Evolutionary conservation across 2,113 vertebrate genomes (phyloP).

Genomic region (Cinclus cinclus): DNA sequence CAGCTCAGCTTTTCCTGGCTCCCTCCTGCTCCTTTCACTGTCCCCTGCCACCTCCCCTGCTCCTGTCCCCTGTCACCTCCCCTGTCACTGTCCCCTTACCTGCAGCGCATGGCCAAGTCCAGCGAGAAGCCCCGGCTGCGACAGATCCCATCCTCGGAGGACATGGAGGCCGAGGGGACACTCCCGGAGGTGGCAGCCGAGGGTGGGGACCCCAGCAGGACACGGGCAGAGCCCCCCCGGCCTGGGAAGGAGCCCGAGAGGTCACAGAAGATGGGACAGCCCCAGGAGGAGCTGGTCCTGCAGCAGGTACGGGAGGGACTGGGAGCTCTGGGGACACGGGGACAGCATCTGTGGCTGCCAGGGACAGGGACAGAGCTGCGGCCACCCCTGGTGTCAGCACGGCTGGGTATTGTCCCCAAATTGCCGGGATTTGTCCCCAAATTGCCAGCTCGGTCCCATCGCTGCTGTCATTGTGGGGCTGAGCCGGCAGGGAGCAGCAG

Average conservation of each 20-base stretch:
- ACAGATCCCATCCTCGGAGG: constrained; percentile 90
- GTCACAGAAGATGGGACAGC: constrained; percentile 77
- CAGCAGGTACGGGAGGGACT: constrained; percentile 70
- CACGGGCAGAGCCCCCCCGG: constrained; percentile 13
- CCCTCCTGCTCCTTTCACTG: neutral
- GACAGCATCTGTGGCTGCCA: too few relatives aligned
- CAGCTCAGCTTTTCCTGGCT: neutral
- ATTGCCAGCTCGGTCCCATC: neutral
- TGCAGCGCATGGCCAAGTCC: constrained; percentile 83
- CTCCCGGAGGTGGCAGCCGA: constrained; percentile 50
- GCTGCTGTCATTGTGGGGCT: neutral
- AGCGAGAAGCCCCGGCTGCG: constrained; percentile 89
- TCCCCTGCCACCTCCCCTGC: too few relatives aligned
- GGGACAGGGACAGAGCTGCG: neutral
- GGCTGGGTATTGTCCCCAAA: fast-evolving
- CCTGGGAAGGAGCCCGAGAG: constrained; percentile 58
- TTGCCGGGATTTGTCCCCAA: too few relatives aligned
- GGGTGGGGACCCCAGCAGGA: constrained; percentile 49
- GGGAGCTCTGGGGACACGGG: neutral
- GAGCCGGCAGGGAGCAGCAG: constrained; percentile 44
- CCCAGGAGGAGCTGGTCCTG: constrained; percentile 72
- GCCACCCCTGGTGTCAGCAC: neutral
- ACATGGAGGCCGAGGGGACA: constrained; percentile 82
- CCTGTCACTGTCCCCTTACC: neutral
- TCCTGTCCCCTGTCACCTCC: neutral